Conservation (phyloP, 1,140 invertebrate species). For the Caligus rogercresseyi region DNA sequence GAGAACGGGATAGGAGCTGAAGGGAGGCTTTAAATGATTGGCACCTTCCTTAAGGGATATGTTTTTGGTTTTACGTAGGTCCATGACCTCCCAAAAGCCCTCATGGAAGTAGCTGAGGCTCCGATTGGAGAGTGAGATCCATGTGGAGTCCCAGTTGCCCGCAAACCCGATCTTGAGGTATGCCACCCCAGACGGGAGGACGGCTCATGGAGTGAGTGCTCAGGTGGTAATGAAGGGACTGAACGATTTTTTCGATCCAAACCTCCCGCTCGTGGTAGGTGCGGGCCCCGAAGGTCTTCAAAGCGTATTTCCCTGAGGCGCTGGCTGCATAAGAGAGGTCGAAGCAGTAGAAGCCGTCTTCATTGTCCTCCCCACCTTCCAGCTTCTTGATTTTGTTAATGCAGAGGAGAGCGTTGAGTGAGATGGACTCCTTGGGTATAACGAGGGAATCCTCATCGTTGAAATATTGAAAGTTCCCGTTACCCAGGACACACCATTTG, state of each 20-base stretch:
- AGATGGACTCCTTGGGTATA: constrained; percentile 3
- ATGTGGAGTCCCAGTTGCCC: not conserved
- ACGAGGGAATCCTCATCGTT: constrained; percentile 3
- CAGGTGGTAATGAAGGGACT: not conserved
- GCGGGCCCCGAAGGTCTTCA: not conserved
- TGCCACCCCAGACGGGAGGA: not conserved
- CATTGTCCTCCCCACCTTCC: no score
- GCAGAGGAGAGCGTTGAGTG: not conserved
- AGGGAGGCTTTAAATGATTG: not conserved
- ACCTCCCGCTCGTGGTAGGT: not conserved
- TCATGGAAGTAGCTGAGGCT: constrained; percentile 1
- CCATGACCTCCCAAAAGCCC: constrained; percentile 6
- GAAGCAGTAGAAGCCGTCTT: not conserved
- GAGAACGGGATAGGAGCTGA: constrained; percentile 33
- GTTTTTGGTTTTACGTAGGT: constrained; percentile 20
- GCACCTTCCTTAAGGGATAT: constrained; percentile 22
- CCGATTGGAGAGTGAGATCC: not conserved
- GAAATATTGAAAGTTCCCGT: constrained; percentile 6
- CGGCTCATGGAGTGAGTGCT: not conserved
- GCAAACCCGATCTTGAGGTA: constrained; percentile 2
- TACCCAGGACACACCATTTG: constrained; percentile 13
- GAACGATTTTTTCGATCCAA: constrained; percentile 12
- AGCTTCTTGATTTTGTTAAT: constrained; percentile 5
- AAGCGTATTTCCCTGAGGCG: not conserved
- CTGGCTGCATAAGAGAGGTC: not conserved